Base-by-base conservation (phyloP, 2,888 invertebrate genomes). In the Spilosoma lubricipeda region DNA sequence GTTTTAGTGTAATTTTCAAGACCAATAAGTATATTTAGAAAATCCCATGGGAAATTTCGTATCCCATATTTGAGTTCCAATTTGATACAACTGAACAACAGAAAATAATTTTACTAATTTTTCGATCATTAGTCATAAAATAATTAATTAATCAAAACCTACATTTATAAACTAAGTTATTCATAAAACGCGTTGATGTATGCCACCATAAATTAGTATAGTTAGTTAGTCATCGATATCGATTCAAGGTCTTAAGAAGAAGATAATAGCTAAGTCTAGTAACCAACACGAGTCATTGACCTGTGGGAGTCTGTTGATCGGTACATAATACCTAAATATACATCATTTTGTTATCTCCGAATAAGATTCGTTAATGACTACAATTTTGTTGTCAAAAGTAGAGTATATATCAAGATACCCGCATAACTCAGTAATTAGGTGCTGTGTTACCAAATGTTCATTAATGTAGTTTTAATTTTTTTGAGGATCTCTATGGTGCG, bases 141-240 rank as follows among this genome's bases (percentile, higher is more conserved):
- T n/a, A n/a, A n/a, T n/a, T n/a, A n/a, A n/a, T n/a, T n/a, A 52
- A 52, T 20, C 23, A 7, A 56, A 56, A 56, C 11, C 8, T 56
- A 11, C 3, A 59, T 59, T 59, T 27, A 27, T 4, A 59, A 59
- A 27, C 27, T 59, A 13, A 59, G 13, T 52, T 52, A 30, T 68
- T 33, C 9, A 33, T 48, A 27, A 68, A 68, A 33, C 30, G 15
- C 33, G 11, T 36, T 36, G 33, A 30, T 23, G 52, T 8, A 68
- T 36, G 27, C 45, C 7, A 27, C 23, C 42, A 30, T 27, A 27
- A 27, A 8, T 39, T 39, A 15, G 11, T 70, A 30, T n/a, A n/a
- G n/a, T n/a, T 30, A 18, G 30, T 76, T 76, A 74, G 65, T 74
- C 73, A 77, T 72, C 69, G 71, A 66, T 70, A 69, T 42, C 20